Evolutionary conservation across 2,888 invertebrate species (phyloP), one percentile per base, ranked within the genome.

Genomic region (Boloria euphrosyne): DNA sequence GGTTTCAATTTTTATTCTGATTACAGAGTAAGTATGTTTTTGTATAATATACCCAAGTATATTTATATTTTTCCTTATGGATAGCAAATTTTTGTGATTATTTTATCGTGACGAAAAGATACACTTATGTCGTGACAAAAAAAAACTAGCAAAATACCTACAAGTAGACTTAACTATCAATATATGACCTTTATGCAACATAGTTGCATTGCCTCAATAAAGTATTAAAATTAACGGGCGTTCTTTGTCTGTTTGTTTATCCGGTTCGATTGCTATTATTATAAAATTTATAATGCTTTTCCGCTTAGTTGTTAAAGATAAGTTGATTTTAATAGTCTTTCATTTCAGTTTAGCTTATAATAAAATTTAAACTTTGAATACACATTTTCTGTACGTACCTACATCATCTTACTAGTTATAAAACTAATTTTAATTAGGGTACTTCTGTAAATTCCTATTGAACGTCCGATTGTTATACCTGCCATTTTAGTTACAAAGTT

Each of bases 201-300:
- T 43, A 49, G 66, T 66, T 66, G 73, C 71, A 64, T 7, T 59
- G n/a, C 54, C 22, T 62, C 59, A 68, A 67, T 65, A 67, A 63
- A 65, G 47, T 62, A 62, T 52, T 27, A 3, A 63, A 62, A 66
- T 67, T 65, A 55, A 51, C 47, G 57, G 38, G n/a, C 13, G 53
- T 22, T 49, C 44, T 53, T 66, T 71, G 65, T 62, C 62, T 67
- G 54, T 17, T 38, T 59, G 14, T 59, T 31, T 50, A 14, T 17
- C 17, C 4, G 31, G 14, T 16, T 3, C 49, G 44, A 43, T 44
- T 47, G 31, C n/a, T 49, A 50, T 50, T 38, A 38, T 59, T 47
- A n/a, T 31, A 18, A 31, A 38, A 50, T 38, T 27, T 59, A 38
- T 14, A 49, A 38, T 16, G 17, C 13, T 38, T 59, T 50, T 49